Base-by-base conservation (phyloP, 2,797 vertebrate species). In the Erethizon dorsatum region DNA sequence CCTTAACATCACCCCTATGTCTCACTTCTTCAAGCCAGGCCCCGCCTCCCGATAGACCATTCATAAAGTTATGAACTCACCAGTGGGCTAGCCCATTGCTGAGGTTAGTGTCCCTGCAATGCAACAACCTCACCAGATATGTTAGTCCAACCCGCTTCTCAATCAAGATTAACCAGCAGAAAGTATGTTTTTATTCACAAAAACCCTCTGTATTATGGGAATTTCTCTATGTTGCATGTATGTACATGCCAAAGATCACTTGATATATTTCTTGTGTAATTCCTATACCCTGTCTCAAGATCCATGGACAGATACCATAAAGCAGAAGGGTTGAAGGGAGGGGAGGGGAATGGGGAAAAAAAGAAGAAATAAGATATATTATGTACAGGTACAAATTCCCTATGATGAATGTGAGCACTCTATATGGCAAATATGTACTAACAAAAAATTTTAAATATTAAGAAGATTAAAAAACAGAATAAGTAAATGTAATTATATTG, bases 401-500 rank as follows among this genome's bases (percentile, higher is more conserved):
- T 15, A 13, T 50, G 12, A 47, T 28, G 13, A 47, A 28, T 47
- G 24, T 12, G 24, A 75, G 45, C 12, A 47, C 26, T 75, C 2
- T 50, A 6, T 13, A 75, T 47, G 13, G 13, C 45, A 75, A 28
- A 15, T 15, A 1, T 15, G 22, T 22, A 71, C 45, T 8, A 47
- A 13, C 47, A 75, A 24, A 73, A 71, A 2, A 24, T 10, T 41
- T 26, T 45, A 73, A n/a, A 67, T 67, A 73, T 45, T 26, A 13
- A 75, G 50, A 75, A 75, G 45, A 47, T 47, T 75, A 47, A 75
- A 24, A 75, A 26, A 45, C 22, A 37, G 28, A 92, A 52, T 71
- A 90, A 84, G 75, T 59, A 90, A 5, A 71, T 75, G 3, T 73
- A 56, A 91, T 79, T 95, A 90, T 90, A 90, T 82, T 92, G 73